phyloP scores from a whole-genome alignment of 1,140 invertebrate species.

The Eueides isabella region DNA sequence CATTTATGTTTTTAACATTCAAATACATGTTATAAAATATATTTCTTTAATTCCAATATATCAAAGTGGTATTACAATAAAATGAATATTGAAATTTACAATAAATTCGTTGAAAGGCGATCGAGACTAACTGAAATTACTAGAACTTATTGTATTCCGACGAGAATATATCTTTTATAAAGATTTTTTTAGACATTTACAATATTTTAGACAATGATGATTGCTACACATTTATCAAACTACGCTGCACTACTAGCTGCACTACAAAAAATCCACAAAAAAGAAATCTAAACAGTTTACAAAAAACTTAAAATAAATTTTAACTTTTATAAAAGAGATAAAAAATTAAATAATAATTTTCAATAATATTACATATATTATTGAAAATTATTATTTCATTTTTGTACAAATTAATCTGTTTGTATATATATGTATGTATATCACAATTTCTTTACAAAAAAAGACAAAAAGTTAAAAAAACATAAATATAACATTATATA shows the following conservation, averaged over 20 bases:
- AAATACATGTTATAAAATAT: not conserved
- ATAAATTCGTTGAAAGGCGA: not conserved
- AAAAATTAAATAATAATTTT: too few relatives aligned
- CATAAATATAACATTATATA: too few relatives aligned
- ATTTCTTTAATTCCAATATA: not conserved
- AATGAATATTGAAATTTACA: slow-evolving; percentile 10
- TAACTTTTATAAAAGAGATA: too few relatives aligned
- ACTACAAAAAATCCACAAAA: not conserved
- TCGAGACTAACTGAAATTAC: not conserved
- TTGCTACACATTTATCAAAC: too few relatives aligned
- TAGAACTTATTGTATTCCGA: not conserved
- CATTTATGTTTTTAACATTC: not conserved
- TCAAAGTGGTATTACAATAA: not conserved
- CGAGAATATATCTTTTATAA: slow-evolving; percentile 2
- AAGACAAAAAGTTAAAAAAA: too few relatives aligned
- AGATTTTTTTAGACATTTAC: not conserved
- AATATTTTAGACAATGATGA: not conserved
- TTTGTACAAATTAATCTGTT: too few relatives aligned
- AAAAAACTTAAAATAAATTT: too few relatives aligned
- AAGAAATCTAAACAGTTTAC: not conserved
- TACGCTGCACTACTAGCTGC: not conserved
- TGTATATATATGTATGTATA: too few relatives aligned
- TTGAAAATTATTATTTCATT: not conserved
- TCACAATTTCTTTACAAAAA: too few relatives aligned
- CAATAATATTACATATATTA: too few relatives aligned